Evolutionary conservation across 2,797 vertebrate species (phyloP).

Genomic region (Hippoglossus hippoglossus): DNA sequence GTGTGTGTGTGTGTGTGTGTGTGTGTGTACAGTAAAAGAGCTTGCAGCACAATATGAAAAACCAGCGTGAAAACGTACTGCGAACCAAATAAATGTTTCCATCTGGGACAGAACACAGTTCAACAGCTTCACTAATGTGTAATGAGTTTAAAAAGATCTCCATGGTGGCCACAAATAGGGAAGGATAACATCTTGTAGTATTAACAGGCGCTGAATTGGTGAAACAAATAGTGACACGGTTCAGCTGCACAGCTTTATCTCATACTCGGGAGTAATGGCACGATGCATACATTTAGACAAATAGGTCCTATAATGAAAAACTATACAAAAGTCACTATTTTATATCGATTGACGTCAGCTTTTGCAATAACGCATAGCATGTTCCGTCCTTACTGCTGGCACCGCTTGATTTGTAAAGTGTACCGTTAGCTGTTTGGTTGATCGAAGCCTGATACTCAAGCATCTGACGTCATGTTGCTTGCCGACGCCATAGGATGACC

Average conservation of each 20-base stretch:
- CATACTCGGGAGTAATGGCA: constrained; percentile 4
- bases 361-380: background rate
- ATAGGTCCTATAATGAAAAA: constrained; percentile 11
- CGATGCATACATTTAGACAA: constrained; percentile 4
- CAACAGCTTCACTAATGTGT: background rate
- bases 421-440: no score
- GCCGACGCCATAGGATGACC: no score
- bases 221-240: constrained; percentile 45
- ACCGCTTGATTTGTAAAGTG: no score
- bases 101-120: constrained; percentile 17
- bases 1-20: constrained; percentile 20
- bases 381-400: no score
- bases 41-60: constrained; percentile 33
- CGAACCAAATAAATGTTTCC: constrained; percentile 25
- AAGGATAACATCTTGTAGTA: constrained; percentile 34
- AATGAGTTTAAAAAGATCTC: constrained; percentile 6
- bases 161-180: constrained; percentile 25
- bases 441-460: no score
- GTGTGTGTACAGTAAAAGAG: constrained; percentile 37
- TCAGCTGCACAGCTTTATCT: constrained; percentile 36
- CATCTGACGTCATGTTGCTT: no score
- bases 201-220: constrained; percentile 48
- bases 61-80: constrained; percentile 26
- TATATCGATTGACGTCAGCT: background rate
- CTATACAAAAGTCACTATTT: background rate